Evolutionary conservation across 2,113 vertebrate genomes (phyloP).

Genomic region (Trogon melanurus): DNA sequence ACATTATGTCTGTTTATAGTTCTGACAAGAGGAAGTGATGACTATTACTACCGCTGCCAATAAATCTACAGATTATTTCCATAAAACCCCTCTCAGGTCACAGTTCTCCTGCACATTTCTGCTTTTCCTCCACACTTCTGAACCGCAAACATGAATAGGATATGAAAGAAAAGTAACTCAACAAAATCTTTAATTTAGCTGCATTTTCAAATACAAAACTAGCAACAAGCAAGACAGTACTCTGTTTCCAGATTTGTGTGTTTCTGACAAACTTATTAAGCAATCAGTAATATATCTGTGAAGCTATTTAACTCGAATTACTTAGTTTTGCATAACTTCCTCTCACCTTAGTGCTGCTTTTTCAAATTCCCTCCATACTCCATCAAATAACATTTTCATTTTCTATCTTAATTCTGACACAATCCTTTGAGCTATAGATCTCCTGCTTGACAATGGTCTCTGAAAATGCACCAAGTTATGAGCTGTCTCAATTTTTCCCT

Average conservation of each 20-base stretch:
- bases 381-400: background rate
- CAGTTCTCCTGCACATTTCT: background rate
- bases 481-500: background rate
- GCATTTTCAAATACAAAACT: slow-evolving; percentile 3
- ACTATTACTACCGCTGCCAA: background rate
- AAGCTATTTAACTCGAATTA: background rate
- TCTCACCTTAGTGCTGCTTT: background rate
- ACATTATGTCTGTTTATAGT: background rate
- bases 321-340: background rate
- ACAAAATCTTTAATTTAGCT: background rate
- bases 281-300: background rate
- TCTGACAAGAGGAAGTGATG: background rate
- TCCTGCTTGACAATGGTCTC: background rate
- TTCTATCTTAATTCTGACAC: background rate
- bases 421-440: background rate
- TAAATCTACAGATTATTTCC: slow-evolving; percentile 2
- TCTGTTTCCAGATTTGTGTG: background rate
- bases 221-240: background rate
- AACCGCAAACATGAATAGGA: background rate
- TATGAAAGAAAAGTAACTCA: background rate
- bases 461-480: background rate
- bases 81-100: background rate
- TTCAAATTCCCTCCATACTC: background rate
- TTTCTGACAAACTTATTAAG: background rate
- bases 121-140: background rate